Evolutionary conservation across 2,797 vertebrate genomes (phyloP).

Genomic region (Falco biarmicus): DNA sequence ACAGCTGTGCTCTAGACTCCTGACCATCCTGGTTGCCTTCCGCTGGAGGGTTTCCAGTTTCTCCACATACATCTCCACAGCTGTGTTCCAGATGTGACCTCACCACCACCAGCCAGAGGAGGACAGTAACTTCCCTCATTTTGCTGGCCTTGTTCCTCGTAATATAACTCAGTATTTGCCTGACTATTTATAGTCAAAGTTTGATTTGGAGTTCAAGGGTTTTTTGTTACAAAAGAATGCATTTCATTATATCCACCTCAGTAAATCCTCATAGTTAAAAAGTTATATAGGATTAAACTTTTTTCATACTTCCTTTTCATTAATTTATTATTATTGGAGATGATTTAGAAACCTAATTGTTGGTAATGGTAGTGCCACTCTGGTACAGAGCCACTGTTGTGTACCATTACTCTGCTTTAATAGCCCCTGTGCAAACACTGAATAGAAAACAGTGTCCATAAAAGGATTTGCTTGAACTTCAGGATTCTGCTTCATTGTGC

Average conservation of each 20-base stretch:
- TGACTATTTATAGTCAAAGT: not conserved
- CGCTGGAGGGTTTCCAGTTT: not conserved
- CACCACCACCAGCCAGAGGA: not conserved
- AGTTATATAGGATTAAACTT: not conserved
- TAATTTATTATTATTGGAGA: not conserved
- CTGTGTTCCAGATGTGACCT: not conserved
- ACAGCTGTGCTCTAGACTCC: not conserved
- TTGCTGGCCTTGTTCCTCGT: not conserved
- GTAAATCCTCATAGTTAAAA: not conserved
- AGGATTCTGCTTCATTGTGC: not conserved
- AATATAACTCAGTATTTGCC: not conserved
- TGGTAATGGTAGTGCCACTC: not conserved
- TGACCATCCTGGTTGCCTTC: not conserved
- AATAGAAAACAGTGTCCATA: not conserved
- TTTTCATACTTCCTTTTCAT: not conserved
- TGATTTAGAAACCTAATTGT: not conserved
- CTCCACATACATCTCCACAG: not conserved
- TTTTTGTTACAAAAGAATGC: not conserved
- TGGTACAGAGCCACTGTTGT: not conserved
- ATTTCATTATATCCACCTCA: not conserved
- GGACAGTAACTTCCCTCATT: not conserved
- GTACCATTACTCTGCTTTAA: not conserved
- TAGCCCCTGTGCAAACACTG: not conserved
- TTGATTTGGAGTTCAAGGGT: not conserved
- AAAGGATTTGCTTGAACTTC: not conserved